These are phyloP conservation scores for Zaprionus obscuricornis DNA, from an alignment of 2,888 invertebrate species.

Conservation along the genomic window DNA sequence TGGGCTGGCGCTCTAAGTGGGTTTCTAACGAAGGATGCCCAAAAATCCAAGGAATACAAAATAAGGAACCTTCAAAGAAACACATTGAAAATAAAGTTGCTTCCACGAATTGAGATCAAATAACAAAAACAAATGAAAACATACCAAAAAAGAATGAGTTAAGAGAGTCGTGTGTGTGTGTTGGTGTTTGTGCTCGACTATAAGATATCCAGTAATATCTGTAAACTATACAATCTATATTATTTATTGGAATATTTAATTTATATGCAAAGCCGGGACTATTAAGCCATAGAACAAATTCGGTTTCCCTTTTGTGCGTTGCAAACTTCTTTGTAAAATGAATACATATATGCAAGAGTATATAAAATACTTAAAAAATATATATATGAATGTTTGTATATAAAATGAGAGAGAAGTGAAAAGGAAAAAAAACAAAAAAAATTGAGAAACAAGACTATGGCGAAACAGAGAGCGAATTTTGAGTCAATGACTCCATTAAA, in stretches of 20 bases:
- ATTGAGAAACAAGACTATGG: conserved; percentile 14
- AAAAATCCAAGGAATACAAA: conserved; percentile 26
- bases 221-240: too few relatives aligned
- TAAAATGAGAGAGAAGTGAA: neutral
- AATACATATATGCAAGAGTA: too few relatives aligned
- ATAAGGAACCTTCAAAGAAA: conserved; percentile 11
- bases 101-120: conserved; percentile 44
- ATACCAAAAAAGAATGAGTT: too few relatives aligned
- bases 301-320: too few relatives aligned
- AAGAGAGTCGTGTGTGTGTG: too few relatives aligned
- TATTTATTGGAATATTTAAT: too few relatives aligned
- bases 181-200: too few relatives aligned
- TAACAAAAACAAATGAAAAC: conserved; percentile 23
- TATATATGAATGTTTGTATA: too few relatives aligned
- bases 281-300: too few relatives aligned
- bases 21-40: conserved; percentile 61
- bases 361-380: neutral
- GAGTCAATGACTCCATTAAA: conserved; percentile 77
- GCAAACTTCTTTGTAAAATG: too few relatives aligned
- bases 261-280: too few relatives aligned
- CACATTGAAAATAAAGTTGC: conserved; percentile 35
- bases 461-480: conserved; percentile 39
- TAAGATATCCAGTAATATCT: too few relatives aligned
- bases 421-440: neutral
- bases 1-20: conserved; percentile 41